phyloP scores from a whole-genome alignment of 92 coral and sea anemone species.

The Isaurus tuberculatus region DNA sequence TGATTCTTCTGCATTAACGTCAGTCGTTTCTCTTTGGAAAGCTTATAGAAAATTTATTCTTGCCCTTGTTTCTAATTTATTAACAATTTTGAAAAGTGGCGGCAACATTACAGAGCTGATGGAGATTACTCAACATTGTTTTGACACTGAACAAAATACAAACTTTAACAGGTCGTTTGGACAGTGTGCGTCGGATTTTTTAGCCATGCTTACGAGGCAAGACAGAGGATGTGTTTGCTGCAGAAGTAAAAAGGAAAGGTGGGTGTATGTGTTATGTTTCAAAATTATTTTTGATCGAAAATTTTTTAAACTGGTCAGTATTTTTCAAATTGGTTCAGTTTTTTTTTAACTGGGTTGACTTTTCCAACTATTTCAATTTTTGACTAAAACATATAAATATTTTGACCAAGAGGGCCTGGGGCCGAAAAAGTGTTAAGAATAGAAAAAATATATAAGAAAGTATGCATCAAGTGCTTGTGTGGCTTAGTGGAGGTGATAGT shows the following conservation, averaged over 20 bases:
- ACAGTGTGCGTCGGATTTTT: not conserved
- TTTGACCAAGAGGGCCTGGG: no score
- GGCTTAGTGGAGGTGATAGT: no score
- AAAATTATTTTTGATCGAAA: not conserved
- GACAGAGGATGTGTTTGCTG: slow-evolving; percentile 31
- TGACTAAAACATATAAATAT: no score
- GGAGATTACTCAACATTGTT: not conserved
- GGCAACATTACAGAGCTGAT: not conserved
- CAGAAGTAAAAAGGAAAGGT: not conserved
- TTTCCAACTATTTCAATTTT: no score
- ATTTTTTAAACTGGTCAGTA: no score
- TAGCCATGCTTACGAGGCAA: not conserved
- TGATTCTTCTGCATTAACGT: not conserved
- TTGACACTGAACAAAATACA: not conserved
- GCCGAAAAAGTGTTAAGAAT: no score
- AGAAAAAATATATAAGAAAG: no score
- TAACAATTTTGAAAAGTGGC: slow-evolving; percentile 33
- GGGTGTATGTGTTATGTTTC: not conserved
- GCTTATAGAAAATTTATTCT: slow-evolving; percentile 60
- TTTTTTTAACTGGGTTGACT: no score
- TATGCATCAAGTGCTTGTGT: no score
- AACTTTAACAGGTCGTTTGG: not conserved
- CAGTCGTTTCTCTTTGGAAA: slow-evolving; percentile 68
- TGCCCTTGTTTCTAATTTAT: slow-evolving; percentile 48
- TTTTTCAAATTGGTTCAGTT: no score